phyloP scores from a whole-genome alignment of 2,113 vertebrate genomes.

The Turnix velox region DNA sequence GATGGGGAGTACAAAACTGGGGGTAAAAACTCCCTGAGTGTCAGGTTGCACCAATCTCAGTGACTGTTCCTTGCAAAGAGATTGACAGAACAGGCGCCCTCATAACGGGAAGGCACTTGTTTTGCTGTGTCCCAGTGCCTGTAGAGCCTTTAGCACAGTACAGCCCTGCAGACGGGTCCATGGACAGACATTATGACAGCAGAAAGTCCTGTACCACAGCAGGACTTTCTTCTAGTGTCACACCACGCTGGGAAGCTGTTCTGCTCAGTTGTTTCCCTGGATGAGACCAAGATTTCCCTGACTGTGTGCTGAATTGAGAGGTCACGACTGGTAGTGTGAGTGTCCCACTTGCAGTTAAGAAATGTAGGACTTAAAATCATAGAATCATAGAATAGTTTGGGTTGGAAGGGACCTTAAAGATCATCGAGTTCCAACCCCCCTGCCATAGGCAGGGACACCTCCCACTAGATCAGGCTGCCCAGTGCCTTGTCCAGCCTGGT shows the following conservation, averaged over 20 bases:
- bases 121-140: neutral
- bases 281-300: neutral
- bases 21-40: neutral
- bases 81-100: neutral
- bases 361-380: too few relatives aligned
- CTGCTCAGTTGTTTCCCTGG: neutral
- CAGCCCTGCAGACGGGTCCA: neutral
- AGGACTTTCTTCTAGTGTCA: neutral
- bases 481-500: too few relatives aligned
- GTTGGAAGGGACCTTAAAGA: too few relatives aligned
- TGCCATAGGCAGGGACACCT: too few relatives aligned
- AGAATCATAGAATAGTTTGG: too few relatives aligned
- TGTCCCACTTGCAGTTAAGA: neutral
- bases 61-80: neutral
- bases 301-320: neutral
- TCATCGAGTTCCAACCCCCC: too few relatives aligned
- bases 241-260: neutral
- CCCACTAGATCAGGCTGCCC: too few relatives aligned
- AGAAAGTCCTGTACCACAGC: neutral
- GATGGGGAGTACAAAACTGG: neutral
- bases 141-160: neutral
- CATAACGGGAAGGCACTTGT: neutral
- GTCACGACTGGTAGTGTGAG: neutral
- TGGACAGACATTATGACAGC: neutral
- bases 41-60: neutral